Conservation (phyloP, 2,888 invertebrate species). For the Gonocerus acuteangulatus region DNA sequence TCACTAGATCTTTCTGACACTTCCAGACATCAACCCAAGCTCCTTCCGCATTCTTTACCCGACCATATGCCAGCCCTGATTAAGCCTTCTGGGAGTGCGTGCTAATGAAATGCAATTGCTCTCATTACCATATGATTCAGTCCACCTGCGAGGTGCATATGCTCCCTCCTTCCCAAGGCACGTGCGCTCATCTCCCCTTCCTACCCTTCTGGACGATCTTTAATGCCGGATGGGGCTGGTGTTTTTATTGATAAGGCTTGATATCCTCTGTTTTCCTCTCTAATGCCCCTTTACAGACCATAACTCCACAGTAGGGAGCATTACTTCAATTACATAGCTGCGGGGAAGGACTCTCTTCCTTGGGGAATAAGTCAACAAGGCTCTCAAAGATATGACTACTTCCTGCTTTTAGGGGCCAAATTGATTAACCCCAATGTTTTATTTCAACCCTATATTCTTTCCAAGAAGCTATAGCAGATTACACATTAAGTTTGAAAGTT, state of each 20-base stretch:
- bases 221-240: not conserved
- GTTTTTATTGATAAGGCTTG: slow-evolving; percentile 7
- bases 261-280: slow-evolving; percentile 2
- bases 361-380: slow-evolving; percentile 8
- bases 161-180: not conserved
- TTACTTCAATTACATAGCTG: slow-evolving; percentile 17
- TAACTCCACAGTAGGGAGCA: slow-evolving; percentile 10
- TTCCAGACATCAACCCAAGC: too few species aligned
- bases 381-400: slow-evolving; percentile 12
- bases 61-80: not conserved
- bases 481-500: too few species aligned
- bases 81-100: not conserved
- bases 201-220: not conserved
- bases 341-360: not conserved
- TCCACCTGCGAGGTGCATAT: slow-evolving; percentile 20
- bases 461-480: too few species aligned
- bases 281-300: slow-evolving; percentile 19
- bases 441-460: too few species aligned
- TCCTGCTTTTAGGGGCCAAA: not conserved
- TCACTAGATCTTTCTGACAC: too few species aligned
- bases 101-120: slow-evolving; percentile 12
- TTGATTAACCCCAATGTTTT: too few species aligned
- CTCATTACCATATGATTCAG: slow-evolving; percentile 23
- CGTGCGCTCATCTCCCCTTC: not conserved
- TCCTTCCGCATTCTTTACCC: not conserved